phyloP scores from a whole-genome alignment of 1,140 invertebrate species.

The Drosophila simulans region DNA sequence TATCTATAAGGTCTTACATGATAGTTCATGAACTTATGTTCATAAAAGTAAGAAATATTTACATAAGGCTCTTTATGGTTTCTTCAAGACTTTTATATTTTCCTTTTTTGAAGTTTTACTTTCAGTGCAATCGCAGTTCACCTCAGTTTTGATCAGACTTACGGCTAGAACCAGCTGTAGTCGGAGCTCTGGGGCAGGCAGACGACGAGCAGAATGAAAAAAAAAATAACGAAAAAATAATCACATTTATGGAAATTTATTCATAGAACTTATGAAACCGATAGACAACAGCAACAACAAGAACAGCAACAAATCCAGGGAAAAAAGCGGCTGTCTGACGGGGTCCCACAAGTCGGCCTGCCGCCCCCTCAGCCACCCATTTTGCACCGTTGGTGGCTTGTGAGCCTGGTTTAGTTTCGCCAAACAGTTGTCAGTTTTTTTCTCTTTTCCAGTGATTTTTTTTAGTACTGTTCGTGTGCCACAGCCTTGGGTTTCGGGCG shows the following conservation, averaged over 20 bases:
- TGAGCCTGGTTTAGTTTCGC: constrained; percentile 78
- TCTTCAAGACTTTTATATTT: too few species aligned
- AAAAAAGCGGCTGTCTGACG: constrained; percentile 75
- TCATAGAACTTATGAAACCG: constrained; percentile 84
- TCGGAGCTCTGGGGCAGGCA: constrained; percentile 65
- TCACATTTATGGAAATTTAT: constrained; percentile 84
- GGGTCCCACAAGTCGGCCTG: constrained; percentile 60
- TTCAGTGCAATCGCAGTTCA: constrained; percentile 42
- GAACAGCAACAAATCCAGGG: background rate
- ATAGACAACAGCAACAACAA: constrained; percentile 69
- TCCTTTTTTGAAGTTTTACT: too few species aligned
- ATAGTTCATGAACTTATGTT: too few species aligned
- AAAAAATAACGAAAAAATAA: constrained; percentile 71
- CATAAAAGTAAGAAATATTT: too few species aligned
- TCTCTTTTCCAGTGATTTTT: constrained; percentile 33
- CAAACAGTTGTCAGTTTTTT: constrained; percentile 66
- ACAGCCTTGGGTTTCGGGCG: constrained; percentile 47
- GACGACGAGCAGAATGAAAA: constrained; percentile 53
- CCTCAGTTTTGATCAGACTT: constrained; percentile 48
- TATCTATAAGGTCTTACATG: too few species aligned
- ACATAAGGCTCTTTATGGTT: too few species aligned
- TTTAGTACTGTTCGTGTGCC: constrained; percentile 33
- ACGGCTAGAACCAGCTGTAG: constrained; percentile 56
- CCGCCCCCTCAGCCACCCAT: constrained; percentile 14
- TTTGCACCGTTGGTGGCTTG: constrained; percentile 64